A percentile compares a stretch with the other conserved stretches of the same genome.
Evolutionary conservation across 2,113 vertebrate genomes (phyloP).

Genomic region (Neopipo cinnamomea): DNA sequence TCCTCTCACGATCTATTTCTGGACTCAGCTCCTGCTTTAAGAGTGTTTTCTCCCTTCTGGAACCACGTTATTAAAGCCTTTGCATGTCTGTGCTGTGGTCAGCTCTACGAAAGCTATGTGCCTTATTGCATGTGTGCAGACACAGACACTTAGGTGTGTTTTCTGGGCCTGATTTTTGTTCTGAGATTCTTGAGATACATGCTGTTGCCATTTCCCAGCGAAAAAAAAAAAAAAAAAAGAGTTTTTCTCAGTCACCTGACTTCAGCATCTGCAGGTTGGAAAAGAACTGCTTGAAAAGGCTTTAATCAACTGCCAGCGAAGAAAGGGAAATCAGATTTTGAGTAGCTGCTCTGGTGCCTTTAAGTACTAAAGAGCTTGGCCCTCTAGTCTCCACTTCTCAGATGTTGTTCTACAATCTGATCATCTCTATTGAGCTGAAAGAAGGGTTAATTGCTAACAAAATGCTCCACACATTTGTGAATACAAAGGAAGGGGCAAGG

Average conservation of each 20-base stretch:
- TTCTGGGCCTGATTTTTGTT: not conserved
- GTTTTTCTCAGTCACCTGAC: not conserved
- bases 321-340: constrained; percentile 48
- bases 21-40: not conserved
- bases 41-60: not conserved
- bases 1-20: constrained; percentile 32
- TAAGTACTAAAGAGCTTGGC: not conserved
- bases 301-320: constrained; percentile 26
- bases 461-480: not conserved
- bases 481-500: not conserved
- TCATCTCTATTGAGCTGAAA: constrained; percentile 32
- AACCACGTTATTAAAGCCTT: not conserved
- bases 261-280: constrained; percentile 7
- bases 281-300: constrained; percentile 10
- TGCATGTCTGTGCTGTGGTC: not conserved
- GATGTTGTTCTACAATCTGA: constrained; percentile 45
- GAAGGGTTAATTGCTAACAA: constrained; percentile 53
- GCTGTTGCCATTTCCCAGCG: not conserved
- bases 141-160: not conserved
- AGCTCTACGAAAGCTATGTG: not conserved
- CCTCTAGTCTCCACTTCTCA: constrained; percentile 36
- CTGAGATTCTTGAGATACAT: not conserved
- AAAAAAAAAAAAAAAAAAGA: not conserved
- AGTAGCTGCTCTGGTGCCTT: not conserved
- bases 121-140: not conserved